phyloP scores from a whole-genome alignment of 2,113 vertebrate genomes.

The Danio rerio region GRCz12tu NC_133178.1:17112001-17112500 shows the following conservation, averaged over 20 bases:
- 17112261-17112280: neutral
- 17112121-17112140: constrained; percentile 85
- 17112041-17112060: constrained; percentile 81
- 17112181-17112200: constrained; percentile 81
- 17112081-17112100: constrained; percentile 85
- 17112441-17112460: too few relatives aligned
- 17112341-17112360: too few relatives aligned
- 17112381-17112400: too few relatives aligned
- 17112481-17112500: too few relatives aligned
- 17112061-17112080: constrained; percentile 83
- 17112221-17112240: constrained; percentile 88
- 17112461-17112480: too few relatives aligned
- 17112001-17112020: neutral
- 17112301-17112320: too few relatives aligned
- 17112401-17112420: too few relatives aligned
- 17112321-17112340: too few relatives aligned
- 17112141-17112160: constrained; percentile 83
- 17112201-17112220: constrained; percentile 90
- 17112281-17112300: too few relatives aligned
- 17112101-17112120: constrained; percentile 85
- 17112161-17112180: constrained; percentile 73
- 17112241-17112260: constrained; percentile 78
- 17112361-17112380: too few relatives aligned
- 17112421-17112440: too few relatives aligned
- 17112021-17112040: constrained; percentile 55